A percentile compares a stretch with the other conserved stretches of the same genome.
Evolutionary conservation across 2,888 invertebrate genomes (phyloP).

Genomic region (Acrobasis repandana): DNA sequence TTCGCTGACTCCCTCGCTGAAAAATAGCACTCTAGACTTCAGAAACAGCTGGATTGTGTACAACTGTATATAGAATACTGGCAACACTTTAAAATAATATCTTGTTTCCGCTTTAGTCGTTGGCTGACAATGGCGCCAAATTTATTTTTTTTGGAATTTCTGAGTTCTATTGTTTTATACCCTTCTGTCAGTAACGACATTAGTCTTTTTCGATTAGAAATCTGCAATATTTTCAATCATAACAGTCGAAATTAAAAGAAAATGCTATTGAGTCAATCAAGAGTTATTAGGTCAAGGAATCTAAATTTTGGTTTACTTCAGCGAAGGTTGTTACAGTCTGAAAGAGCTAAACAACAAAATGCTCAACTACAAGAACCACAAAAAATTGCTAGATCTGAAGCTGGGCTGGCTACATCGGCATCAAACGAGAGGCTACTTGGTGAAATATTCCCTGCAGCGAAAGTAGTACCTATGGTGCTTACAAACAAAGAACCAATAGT

Average conservation of each 20-base stretch:
- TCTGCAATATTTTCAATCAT: conserved; percentile 30
- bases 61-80: neutral
- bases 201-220: conserved; percentile 19
- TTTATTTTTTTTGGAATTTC: conserved; percentile 41
- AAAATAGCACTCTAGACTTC: too few relatives aligned
- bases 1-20: too few relatives aligned
- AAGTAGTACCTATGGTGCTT: conserved; percentile 59
- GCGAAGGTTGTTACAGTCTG: conserved; percentile 38
- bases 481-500: conserved; percentile 58
- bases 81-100: neutral
- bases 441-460: conserved; percentile 54
- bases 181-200: conserved; percentile 24
- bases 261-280: conserved; percentile 56
- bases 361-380: conserved; percentile 24
- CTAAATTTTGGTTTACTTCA: conserved; percentile 37
- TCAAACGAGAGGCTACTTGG: conserved; percentile 32
- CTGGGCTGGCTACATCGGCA: conserved; percentile 14
- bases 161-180: conserved; percentile 43
- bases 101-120: neutral
- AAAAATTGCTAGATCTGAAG: neutral
- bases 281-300: conserved; percentile 38
- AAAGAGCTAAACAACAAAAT: conserved; percentile 40
- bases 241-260: conserved; percentile 33
- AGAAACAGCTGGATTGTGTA: too few relatives aligned
- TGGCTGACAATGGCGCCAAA: conserved; percentile 38